These are phyloP conservation scores for Drosophila varians DNA, from an alignment of 1,140 invertebrate species.

Conservation along the genomic window DNA sequence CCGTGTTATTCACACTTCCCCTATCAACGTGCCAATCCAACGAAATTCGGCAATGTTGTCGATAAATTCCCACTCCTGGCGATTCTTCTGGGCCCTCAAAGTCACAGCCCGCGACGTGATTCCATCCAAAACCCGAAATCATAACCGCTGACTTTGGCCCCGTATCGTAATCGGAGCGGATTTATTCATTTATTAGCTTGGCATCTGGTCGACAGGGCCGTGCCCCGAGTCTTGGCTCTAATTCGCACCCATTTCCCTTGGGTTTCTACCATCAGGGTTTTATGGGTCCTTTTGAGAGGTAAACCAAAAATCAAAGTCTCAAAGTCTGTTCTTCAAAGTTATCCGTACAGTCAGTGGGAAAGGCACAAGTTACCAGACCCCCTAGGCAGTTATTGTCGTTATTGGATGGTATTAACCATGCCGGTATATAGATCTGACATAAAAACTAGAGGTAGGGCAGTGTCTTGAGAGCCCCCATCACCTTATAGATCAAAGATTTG, in stretches of 20 bases:
- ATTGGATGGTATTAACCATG: neutral
- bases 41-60: conserved; percentile 7
- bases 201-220: conserved; percentile 27
- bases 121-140: conserved; percentile 20
- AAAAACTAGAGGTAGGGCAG: too few species aligned
- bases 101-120: conserved; percentile 10
- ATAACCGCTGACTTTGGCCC: conserved; percentile 30
- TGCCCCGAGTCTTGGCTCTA: conserved; percentile 8
- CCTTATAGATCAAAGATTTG: too few species aligned
- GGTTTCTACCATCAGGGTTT: neutral
- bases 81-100: conserved; percentile 10
- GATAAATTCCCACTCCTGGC: conserved; percentile 13
- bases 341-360: too few species aligned
- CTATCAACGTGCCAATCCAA: conserved; percentile 9
- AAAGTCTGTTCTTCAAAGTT: neutral
- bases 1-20: conserved; percentile 18
- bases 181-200: conserved; percentile 29
- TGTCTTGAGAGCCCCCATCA: too few species aligned
- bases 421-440: neutral
- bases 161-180: conserved; percentile 33
- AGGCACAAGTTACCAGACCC: too few species aligned
- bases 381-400: neutral
- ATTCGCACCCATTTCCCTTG: neutral
- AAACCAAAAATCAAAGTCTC: neutral
- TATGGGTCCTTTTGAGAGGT: neutral